These are phyloP conservation scores for Hydropsyche betteni DNA, from an alignment of 2,888 invertebrate species.

Conservation along the genomic window DNA sequence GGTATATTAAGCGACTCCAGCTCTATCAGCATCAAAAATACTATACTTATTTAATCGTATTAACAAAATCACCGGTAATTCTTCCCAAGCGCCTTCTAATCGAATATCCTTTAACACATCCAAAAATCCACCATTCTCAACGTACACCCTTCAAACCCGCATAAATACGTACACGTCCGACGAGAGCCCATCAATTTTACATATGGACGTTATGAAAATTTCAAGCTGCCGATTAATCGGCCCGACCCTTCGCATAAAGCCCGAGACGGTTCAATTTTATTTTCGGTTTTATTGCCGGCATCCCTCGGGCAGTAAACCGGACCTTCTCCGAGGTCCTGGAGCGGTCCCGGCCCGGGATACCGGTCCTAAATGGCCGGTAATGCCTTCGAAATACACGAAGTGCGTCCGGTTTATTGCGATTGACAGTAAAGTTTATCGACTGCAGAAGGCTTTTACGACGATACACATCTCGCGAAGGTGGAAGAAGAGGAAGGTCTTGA, in stretches of 20 bases:
- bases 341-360: neutral
- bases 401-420: conserved; percentile 38
- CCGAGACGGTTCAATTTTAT: conserved; percentile 30
- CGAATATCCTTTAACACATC: no score
- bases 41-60: no score
- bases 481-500: no score
- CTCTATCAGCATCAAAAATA: no score
- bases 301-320: conserved; percentile 30
- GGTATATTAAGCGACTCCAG: no score
- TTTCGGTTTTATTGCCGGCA: conserved; percentile 34
- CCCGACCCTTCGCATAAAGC: neutral
- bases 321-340: neutral
- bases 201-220: no score
- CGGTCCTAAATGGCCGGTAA: conserved; percentile 33
- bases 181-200: no score
- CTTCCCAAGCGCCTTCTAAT: no score
- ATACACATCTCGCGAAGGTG: conserved; percentile 14
- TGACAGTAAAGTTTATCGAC: conserved; percentile 44
- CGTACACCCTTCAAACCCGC: no score
- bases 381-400: conserved; percentile 20
- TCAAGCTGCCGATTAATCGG: conserved; percentile 19
- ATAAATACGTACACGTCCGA: no score
- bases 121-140: no score
- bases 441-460: conserved; percentile 35
- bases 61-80: no score